Evolutionary conservation across 2,888 invertebrate species (phyloP).

Genomic region (Craniophora ligustri): DNA sequence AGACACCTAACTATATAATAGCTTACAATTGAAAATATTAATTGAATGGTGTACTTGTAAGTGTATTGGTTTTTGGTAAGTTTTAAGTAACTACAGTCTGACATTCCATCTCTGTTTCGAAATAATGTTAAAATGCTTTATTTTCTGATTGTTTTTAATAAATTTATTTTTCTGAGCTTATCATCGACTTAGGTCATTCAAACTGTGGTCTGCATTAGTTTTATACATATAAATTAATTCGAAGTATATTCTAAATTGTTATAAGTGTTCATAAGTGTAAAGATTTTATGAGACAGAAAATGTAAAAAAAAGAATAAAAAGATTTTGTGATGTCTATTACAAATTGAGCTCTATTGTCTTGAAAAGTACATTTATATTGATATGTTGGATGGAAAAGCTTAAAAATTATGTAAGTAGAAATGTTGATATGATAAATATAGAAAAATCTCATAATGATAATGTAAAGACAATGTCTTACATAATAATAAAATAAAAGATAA

Average conservation of each 20-base stretch:
- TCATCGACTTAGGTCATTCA: constrained; percentile 25
- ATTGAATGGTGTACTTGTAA: constrained; percentile 41
- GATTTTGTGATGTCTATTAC: constrained; percentile 63
- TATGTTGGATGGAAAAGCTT: constrained; percentile 57
- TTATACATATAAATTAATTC: constrained; percentile 54
- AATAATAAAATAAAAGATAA: constrained; percentile 47
- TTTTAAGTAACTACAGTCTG: constrained; percentile 35
- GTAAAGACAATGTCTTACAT: constrained; percentile 69
- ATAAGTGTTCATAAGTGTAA: constrained; percentile 84
- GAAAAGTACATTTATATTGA: constrained; percentile 61
- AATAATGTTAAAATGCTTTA: constrained; percentile 43
- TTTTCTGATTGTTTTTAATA: constrained; percentile 46
- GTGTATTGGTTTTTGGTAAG: constrained; percentile 33
- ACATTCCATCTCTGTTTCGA: constrained; percentile 51
- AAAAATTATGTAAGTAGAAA: constrained; percentile 57
- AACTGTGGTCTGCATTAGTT: constrained; percentile 69
- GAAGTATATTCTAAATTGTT: constrained; percentile 86
- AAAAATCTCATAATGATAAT: constrained; percentile 64
- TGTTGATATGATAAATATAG: constrained; percentile 52
- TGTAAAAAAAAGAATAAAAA: constrained; percentile 60
- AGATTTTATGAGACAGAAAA: constrained; percentile 78
- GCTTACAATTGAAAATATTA: constrained; percentile 24
- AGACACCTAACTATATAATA: not conserved
- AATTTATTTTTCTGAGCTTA: constrained; percentile 30
- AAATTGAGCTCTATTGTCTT: constrained; percentile 63